Evolutionary conservation across 2,888 invertebrate genomes (phyloP), one percentile per base, ranked within the genome.

Genomic region (Melinopterus prodromus): DNA sequence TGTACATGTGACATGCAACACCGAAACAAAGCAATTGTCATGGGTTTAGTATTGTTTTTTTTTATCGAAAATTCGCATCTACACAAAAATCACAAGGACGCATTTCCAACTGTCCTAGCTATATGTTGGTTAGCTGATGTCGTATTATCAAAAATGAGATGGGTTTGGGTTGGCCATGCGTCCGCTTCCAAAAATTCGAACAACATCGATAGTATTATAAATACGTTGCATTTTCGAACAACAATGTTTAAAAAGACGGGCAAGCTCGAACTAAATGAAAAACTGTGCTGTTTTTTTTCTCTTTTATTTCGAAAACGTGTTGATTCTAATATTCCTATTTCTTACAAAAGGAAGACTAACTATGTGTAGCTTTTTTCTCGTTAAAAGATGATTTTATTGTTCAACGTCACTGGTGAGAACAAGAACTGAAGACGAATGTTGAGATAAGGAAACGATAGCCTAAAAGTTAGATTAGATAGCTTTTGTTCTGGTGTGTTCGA

Each of bases 1-100:
- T 88, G 86, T 85, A 85, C 86, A 79, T 75, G 85, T 87, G 87
- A 88, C 88, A 89, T 89, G 89, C 89, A 86, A 88, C 88, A 88
- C 86, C 85, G 85, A 87, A 84, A 86, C 84, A 83, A 83, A 86
- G 85, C 85, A 81, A 81, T 84, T 83, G 82, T 75, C 77, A 81
- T 77, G 53, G 53, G 35, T 74, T 74, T 35, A 74, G 37, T 14
- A 9, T 35, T 74, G 35, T 71, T 16, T 16, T 71, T n/a, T 71
- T 70, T 38, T 16, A 69, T 69, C 15, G 26, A 16, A 53, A 76
- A 76, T 74, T 74, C 35, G 35, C 14, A 74, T 26, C 26, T 16
- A 74, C 74, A 26, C 14, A 74, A 37, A 74, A 74, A 74, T 36
- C 35, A 26, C 35, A 16, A 37, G 37, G 74, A 53, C 53, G 26